Conservation (phyloP, 2,888 invertebrate species). For the Hemithea aestivaria region DNA sequence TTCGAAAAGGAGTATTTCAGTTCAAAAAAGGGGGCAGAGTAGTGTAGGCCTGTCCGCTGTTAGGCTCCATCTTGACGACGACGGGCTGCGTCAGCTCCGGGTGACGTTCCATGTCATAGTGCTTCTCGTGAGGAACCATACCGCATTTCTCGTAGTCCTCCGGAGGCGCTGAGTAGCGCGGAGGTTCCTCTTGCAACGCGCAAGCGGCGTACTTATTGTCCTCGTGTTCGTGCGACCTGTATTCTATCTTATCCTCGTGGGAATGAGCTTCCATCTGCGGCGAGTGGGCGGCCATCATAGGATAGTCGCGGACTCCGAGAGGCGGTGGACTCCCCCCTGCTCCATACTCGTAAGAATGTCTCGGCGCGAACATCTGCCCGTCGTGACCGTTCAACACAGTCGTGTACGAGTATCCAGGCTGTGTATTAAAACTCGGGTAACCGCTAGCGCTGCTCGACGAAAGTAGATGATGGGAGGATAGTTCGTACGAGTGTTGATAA, state of each 20-base stretch:
- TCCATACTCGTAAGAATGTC: constrained; percentile 80
- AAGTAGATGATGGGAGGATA: constrained; percentile 86
- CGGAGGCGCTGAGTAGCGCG: constrained; percentile 77
- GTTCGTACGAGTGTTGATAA: constrained; percentile 87
- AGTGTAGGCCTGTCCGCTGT: constrained; percentile 79
- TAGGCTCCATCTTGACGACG: constrained; percentile 80
- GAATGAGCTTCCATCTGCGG: constrained; percentile 77
- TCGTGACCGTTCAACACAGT: constrained; percentile 86
- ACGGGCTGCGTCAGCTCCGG: constrained; percentile 63
- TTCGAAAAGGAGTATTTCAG: constrained; percentile 81
- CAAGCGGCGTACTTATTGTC: constrained; percentile 72
- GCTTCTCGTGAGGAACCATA: constrained; percentile 71
- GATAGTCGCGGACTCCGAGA: constrained; percentile 81
- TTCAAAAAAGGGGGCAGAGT: constrained; percentile 89
- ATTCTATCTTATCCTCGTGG: constrained; percentile 72
- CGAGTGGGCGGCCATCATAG: constrained; percentile 82
- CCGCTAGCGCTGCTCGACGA: constrained; percentile 82
- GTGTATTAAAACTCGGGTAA: constrained; percentile 82
- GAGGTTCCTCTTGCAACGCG: constrained; percentile 70
- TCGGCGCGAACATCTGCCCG: constrained; percentile 83
- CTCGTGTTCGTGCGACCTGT: constrained; percentile 65
- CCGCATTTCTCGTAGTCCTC: constrained; percentile 82
- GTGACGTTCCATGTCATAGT: constrained; percentile 69
- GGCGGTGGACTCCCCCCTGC: constrained; percentile 83
- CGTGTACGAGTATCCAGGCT: constrained; percentile 81